phyloP scores from a whole-genome alignment of 92 coral and sea anemone genomes.

The Actinostola sp. region DNA sequence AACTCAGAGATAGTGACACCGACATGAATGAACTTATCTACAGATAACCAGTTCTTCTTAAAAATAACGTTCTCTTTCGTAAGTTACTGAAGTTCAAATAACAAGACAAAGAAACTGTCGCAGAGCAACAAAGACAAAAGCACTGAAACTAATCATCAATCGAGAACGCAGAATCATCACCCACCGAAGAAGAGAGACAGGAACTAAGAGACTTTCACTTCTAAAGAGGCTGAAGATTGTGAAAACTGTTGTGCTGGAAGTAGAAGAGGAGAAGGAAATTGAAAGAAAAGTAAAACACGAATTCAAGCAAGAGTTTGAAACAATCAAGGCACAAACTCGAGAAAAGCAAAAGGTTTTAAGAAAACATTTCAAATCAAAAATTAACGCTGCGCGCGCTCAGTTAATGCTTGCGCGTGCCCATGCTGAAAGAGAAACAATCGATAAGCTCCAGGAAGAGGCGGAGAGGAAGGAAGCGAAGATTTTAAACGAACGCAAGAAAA shows the following conservation, averaged over 20 bases:
- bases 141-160: too few species aligned
- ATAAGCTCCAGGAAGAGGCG: constrained; percentile 66
- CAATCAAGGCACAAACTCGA: constrained; percentile 55
- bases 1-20: too few species aligned
- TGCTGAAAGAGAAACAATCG: constrained; percentile 68
- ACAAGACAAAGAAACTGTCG: too few species aligned
- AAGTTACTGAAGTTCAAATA: too few species aligned
- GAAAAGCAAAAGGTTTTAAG: constrained; percentile 58
- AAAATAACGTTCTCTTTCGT: too few species aligned
- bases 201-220: too few species aligned
- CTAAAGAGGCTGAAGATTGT: too few species aligned
- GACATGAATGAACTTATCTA: too few species aligned
- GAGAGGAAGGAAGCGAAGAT: constrained; percentile 70
- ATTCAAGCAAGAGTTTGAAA: constrained; percentile 68
- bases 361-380: constrained; percentile 53
- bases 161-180: too few species aligned
- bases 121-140: too few species aligned
- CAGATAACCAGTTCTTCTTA: too few species aligned
- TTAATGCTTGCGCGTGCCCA: constrained; percentile 62
- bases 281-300: constrained; percentile 65
- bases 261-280: constrained; percentile 68
- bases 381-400: constrained; percentile 51
- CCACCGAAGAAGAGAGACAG: too few species aligned
- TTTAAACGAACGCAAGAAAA: constrained; percentile 50
- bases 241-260: constrained; percentile 34